phyloP scores from a whole-genome alignment of 2,797 vertebrate species.

The Nasua narica region DNA sequence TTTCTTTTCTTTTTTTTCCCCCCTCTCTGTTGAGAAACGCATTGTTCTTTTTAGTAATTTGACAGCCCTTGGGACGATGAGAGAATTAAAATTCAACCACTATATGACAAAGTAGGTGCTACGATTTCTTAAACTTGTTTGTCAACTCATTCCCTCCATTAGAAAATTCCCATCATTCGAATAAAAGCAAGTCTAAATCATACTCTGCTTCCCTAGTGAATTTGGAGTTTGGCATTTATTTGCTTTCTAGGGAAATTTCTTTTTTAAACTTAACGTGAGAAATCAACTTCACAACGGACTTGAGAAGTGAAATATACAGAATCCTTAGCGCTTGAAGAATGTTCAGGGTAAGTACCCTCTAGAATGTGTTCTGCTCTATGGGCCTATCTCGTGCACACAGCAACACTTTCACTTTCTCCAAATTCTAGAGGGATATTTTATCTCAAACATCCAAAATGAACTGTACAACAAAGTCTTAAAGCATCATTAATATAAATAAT shows the following conservation, averaged over 20 bases:
- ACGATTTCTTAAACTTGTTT: not conserved
- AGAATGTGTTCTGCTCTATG: not conserved
- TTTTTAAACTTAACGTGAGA: slow-evolving; percentile 36
- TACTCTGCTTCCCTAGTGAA: not conserved
- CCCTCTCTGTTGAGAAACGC: slow-evolving; percentile 14
- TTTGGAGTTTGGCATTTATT: slow-evolving; percentile 20
- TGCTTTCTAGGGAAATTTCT: slow-evolving; percentile 18
- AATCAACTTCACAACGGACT: not conserved
- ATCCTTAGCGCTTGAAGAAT: not conserved
- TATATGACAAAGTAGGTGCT: not conserved
- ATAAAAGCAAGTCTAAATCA: slow-evolving; percentile 2
- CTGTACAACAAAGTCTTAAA: not conserved
- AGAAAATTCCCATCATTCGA: not conserved
- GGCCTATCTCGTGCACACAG: not conserved
- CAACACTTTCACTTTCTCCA: slow-evolving; percentile 56
- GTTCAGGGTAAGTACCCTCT: not conserved
- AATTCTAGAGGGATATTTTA: not conserved
- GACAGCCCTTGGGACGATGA: not conserved
- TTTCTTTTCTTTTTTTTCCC: not conserved
- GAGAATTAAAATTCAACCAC: slow-evolving; percentile 9
- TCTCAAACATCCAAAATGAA: slow-evolving; percentile 19
- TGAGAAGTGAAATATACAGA: slow-evolving; percentile 10
- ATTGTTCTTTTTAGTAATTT: slow-evolving; percentile 12
- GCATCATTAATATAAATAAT: not conserved
- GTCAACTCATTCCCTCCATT: not conserved